Conservation (phyloP, 2,888 invertebrate genomes). For the Eudemis profundana region DNA sequence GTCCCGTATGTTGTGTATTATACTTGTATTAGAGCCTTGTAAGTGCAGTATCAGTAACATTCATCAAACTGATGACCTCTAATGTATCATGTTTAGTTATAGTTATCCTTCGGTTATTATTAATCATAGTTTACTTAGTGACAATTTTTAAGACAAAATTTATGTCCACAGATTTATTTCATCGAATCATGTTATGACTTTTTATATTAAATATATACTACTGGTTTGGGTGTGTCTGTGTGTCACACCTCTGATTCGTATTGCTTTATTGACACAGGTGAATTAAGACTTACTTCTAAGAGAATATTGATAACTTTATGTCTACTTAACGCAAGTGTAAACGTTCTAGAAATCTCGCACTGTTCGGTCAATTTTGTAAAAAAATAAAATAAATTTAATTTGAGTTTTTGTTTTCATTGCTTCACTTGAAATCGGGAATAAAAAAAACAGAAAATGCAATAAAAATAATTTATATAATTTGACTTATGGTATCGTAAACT, state of each 20-base stretch:
- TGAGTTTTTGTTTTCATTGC: slow-evolving; percentile 69
- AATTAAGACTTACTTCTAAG: slow-evolving; percentile 84
- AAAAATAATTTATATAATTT: slow-evolving; percentile 85
- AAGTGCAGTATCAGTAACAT: slow-evolving; percentile 68
- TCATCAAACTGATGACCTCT: slow-evolving; percentile 74
- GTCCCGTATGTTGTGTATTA: slow-evolving; percentile 78
- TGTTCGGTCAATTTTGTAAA: slow-evolving; percentile 86
- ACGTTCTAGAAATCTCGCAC: slow-evolving; percentile 86
- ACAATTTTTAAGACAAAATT: slow-evolving; percentile 74
- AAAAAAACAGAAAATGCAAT: slow-evolving; percentile 73
- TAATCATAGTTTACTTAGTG: slow-evolving; percentile 82
- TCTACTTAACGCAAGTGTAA: slow-evolving; percentile 86
- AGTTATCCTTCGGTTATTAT: slow-evolving; percentile 82
- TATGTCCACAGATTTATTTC: slow-evolving; percentile 68
- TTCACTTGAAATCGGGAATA: slow-evolving; percentile 2
- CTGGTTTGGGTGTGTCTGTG: slow-evolving; percentile 66
- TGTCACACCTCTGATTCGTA: slow-evolving; percentile 62
- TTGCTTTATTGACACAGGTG: slow-evolving; percentile 82
- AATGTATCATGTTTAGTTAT: slow-evolving; percentile 82
- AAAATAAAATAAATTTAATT: slow-evolving; percentile 83
- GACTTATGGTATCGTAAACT: slow-evolving; percentile 83
- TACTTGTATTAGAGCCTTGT: slow-evolving; percentile 77
- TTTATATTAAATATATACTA: slow-evolving; percentile 72
- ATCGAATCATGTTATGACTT: slow-evolving; percentile 78
- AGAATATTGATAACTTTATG: slow-evolving; percentile 83